Base-by-base conservation (phyloP, 2,888 invertebrate genomes). In the Caenorhabditis drosophilae region DNA sequence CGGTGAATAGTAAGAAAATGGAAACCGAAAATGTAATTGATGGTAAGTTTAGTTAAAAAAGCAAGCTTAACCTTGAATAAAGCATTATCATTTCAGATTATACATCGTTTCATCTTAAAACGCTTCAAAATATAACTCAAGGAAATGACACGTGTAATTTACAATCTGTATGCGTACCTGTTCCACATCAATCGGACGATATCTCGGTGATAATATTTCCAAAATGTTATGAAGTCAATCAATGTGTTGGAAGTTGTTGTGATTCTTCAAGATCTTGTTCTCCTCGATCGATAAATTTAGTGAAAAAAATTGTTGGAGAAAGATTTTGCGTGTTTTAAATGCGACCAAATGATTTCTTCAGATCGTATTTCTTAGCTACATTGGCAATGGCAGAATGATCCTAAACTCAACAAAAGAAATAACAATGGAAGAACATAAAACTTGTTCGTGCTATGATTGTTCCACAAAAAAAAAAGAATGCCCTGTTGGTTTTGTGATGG, bases 171-270 rank as follows among this genome's bases (percentile, higher is more conserved):
- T 72, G 72, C 53, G 69, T 69, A 4, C 69, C 72, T 1, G 48
- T 72, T 4, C 68, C 68, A 0, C 48, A 63, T 16, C 16, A 61
- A 0, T 67, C 60, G 11, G 67, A 67, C 15, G 69, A 72, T 40
- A 69, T 69, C 3, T 63, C 64, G 34, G 44, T 69, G 23, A 38
- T 69, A 15, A 58, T 55, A 11, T 72, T 62, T 41, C 72, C 72
- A 16, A 63, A 59, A 25, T 72, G 72, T 44, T 69, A 69, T 49
- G 69, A 70, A 47, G 66, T 66, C 12, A 49, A 12, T 50, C 68
- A 68, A 52, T 75, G 75, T 31, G 72, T 75, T 12, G 75, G 75
- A 46, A 68, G 70, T 16, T 75, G 75, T 45, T 75, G 75, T 40
- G 62, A 62, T 35, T 58, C 63, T 1, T 41, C 51, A 15, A 67